These are phyloP conservation scores for Euura lappo DNA, from an alignment of 1,140 invertebrate species.

Conservation along the genomic window DNA sequence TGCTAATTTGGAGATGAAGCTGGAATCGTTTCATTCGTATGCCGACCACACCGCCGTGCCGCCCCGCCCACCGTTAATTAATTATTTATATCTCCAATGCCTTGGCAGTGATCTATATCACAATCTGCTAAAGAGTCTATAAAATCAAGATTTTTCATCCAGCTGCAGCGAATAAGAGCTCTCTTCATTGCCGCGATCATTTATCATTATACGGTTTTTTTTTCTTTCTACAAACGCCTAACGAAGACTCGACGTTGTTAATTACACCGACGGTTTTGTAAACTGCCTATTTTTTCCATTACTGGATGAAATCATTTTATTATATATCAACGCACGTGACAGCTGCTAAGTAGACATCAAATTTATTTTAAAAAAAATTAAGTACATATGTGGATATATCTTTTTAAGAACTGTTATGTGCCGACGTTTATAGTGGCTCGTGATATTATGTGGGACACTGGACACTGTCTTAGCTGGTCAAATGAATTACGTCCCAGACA, in stretches of 20 bases:
- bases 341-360: background rate
- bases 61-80: slow-evolving; percentile 2
- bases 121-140: background rate
- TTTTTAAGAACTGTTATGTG: background rate
- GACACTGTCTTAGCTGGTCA: background rate
- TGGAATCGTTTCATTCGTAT: background rate
- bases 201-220: background rate
- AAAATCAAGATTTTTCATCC: background rate
- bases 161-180: background rate
- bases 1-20: background rate
- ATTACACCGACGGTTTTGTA: too few relatives aligned
- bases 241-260: background rate
- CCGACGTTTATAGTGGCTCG: background rate
- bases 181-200: background rate
- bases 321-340: background rate
- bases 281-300: too few relatives aligned
- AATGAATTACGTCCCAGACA: background rate
- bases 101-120: slow-evolving; percentile 5
- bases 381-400: background rate
- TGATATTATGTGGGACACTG: background rate
- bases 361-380: background rate
- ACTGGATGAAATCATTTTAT: background rate
- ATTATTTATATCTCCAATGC: background rate
- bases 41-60: background rate
- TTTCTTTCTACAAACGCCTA: background rate